Evolutionary conservation across 2,888 invertebrate species (phyloP).

Genomic region (Tiliacea citrago): DNA sequence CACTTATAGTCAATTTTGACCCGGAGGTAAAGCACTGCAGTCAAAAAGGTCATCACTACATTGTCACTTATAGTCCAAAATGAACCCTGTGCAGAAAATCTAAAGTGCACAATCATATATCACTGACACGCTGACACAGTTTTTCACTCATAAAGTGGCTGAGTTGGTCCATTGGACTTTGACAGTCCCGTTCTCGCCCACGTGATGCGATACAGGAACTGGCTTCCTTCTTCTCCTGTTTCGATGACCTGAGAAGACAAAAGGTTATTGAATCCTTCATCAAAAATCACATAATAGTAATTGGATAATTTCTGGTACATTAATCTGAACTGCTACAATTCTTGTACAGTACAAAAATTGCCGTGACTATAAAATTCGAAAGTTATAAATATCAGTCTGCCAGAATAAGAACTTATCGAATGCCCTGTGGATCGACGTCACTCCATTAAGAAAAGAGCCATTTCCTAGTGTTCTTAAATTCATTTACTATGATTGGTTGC

Average conservation of each 20-base stretch:
- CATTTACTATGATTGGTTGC: neutral
- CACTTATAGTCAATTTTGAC: constrained; percentile 11
- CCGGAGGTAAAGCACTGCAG: constrained; percentile 42
- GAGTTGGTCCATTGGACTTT: constrained; percentile 75
- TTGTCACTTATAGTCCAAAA: constrained; percentile 18
- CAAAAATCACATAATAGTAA: neutral
- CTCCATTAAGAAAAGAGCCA: neutral
- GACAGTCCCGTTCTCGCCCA: constrained; percentile 87
- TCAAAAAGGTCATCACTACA: constrained; percentile 50
- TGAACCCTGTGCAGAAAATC: neutral
- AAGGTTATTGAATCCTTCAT: neutral
- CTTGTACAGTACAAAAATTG: neutral
- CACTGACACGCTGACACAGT: constrained; percentile 49
- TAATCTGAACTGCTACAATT: neutral
- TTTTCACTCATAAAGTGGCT: constrained; percentile 85
- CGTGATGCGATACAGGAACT: constrained; percentile 91
- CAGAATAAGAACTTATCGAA: neutral
- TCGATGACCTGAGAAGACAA: constrained; percentile 86
- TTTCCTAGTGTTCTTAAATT: neutral
- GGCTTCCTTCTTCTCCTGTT: constrained; percentile 91
- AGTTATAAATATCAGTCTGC: neutral
- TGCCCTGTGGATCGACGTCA: neutral
- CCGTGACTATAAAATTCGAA: neutral
- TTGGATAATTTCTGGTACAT: neutral
- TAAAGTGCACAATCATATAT: constrained; percentile 54